A percentile compares a stretch with the other conserved stretches of the same genome.
phyloP scores from a whole-genome alignment of 2,113 vertebrate genomes.

The Cololabis saira region DNA sequence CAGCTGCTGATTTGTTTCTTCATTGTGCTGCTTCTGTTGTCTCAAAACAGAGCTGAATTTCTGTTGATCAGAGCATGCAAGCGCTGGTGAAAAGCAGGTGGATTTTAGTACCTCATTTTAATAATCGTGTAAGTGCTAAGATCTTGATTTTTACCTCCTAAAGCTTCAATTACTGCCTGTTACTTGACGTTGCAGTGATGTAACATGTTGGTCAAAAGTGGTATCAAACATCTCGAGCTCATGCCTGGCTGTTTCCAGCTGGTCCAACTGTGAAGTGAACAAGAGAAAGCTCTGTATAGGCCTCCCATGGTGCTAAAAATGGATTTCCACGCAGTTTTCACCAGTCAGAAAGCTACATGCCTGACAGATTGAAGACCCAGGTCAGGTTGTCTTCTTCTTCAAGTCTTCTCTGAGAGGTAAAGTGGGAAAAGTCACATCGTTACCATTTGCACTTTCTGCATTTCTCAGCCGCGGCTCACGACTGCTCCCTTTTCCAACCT shows the following conservation, averaged over 20 bases:
- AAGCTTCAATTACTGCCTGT: neutral
- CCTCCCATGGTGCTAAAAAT: conserved; percentile 47
- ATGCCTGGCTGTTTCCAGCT: neutral
- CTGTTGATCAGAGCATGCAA: too few relatives aligned
- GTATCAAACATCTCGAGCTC: conserved; percentile 4
- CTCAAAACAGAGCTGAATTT: too few relatives aligned
- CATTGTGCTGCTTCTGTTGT: too few relatives aligned
- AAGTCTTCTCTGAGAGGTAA: conserved; percentile 19
- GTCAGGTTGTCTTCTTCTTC: too few relatives aligned
- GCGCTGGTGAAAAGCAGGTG: too few relatives aligned
- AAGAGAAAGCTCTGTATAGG: conserved; percentile 26
- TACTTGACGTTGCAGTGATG: neutral
- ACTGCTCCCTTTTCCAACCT: conserved; percentile 35
- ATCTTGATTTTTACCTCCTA: too few relatives aligned
- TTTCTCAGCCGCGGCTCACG: conserved; percentile 23
- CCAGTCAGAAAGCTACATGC: conserved; percentile 40
- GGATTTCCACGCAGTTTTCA: conserved; percentile 53
- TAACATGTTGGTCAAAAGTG: neutral
- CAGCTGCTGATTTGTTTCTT: too few relatives aligned
- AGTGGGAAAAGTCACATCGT: conserved; percentile 27
- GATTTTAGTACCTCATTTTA: too few relatives aligned
- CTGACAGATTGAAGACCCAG: conserved; percentile 32
- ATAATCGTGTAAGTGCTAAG: too few relatives aligned
- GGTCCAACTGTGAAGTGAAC: conserved; percentile 43
- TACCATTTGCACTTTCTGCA: conserved; percentile 42